Evolutionary conservation across 2,888 invertebrate species (phyloP), one percentile per base, ranked within the genome.

Genomic region (Dioctria linearis): DNA sequence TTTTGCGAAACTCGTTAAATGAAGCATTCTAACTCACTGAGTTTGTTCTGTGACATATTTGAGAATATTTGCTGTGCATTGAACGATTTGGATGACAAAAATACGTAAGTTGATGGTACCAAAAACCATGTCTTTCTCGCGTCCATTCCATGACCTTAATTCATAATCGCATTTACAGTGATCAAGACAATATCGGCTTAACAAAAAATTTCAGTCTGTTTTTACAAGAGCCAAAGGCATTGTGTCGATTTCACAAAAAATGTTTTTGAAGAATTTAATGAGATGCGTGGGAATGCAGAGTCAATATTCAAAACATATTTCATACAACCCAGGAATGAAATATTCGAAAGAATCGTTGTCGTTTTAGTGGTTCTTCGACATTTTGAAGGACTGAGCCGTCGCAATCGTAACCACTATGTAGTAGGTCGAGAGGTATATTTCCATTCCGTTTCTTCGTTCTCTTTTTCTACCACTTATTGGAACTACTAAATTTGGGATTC

Each of bases 1-100:
- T 81, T 79, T 42, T 81, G 79, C 65, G 81, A 81, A 81, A 81
- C 80, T 3, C 80, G 76, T 80, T 81, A 80, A 80, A 76, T 81
- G n/a, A 67, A 81, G 42, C 75, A 80, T 40, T 80, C 79, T n/a
- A 57, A 80, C 37, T 81, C 81, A 13, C 79, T 81, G n/a, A 61
- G 61, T 61, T 73, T 73, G 79, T 80, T 80, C 57, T 57, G 6
- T 11, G 43, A 78, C 42, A n/a, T 81, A 40, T 79, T 61, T 54
- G 54, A 46, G 71, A 71, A 65, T 46, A 81, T 81, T 13, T 80
- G 79, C 59, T 43, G 57, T 76, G 6, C 51, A 51, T 51, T 51
- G 2, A 2, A 51, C 1, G 8, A 51, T 51, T 51, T 51, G 1
- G 11, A 51, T 9, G 51, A n/a, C n/a, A n/a, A n/a, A n/a, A n/a